Conservation (phyloP, 1,140 invertebrate genomes). For the Antheraea mylitta region DNA sequence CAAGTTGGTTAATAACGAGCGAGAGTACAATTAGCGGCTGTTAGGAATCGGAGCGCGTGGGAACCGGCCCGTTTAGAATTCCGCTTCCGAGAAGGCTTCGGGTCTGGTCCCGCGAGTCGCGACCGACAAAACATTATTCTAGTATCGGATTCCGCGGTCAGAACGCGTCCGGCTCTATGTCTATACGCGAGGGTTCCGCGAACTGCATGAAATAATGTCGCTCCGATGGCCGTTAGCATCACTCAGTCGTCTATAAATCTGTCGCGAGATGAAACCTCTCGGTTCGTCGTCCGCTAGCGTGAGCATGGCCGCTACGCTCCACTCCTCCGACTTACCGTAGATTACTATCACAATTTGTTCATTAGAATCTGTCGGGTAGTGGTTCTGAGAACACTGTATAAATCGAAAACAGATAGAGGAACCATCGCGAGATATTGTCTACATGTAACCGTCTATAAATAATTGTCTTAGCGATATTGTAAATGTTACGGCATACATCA, state of each 20-base stretch:
- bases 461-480: conserved; percentile 25
- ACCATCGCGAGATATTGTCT: conserved; percentile 1
- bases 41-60: conserved; percentile 25
- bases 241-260: conserved; percentile 51
- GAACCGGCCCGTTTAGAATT: conserved; percentile 25
- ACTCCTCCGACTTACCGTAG: conserved; percentile 23
- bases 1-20: conserved; percentile 1
- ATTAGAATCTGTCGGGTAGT: neutral
- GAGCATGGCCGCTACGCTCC: conserved; percentile 21
- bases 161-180: neutral
- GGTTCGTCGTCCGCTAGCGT: conserved; percentile 39
- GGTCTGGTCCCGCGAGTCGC: conserved; percentile 7
- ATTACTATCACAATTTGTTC: conserved; percentile 14
- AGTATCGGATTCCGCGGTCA: neutral
- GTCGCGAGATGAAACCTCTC: conserved; percentile 39
- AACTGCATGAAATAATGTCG: conserved; percentile 35
- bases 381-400: neutral
- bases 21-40: conserved; percentile 19
- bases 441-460: conserved; percentile 21
- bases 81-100: conserved; percentile 10
- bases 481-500: conserved; percentile 29
- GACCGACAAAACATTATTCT: conserved; percentile 7
- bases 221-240: conserved; percentile 27
- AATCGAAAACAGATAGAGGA: conserved; percentile 8
- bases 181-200: conserved; percentile 31